Evolutionary conservation across 2,888 invertebrate genomes (phyloP).

Genomic region (Incurvaria masculella): DNA sequence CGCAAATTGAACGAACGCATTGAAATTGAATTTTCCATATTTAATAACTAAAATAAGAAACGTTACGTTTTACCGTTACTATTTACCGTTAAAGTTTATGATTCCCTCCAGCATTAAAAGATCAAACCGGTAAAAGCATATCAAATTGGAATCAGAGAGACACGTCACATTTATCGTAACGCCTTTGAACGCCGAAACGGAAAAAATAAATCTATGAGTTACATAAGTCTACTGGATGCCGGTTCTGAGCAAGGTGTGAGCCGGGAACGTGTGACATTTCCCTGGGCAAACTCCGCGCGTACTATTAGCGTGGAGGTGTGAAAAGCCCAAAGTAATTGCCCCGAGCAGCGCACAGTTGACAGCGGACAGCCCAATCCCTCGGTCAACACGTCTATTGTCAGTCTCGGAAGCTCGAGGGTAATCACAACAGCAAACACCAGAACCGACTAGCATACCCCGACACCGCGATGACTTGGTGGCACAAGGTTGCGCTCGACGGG

Average conservation of each 20-base stretch:
- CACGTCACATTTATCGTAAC: conserved; percentile 15
- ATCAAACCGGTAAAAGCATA: conserved; percentile 10
- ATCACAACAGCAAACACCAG: conserved; percentile 1
- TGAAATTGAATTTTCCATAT: too few species aligned
- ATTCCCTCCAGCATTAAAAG: not conserved
- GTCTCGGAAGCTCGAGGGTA: not conserved
- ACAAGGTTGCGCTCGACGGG: too few species aligned
- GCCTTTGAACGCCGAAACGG: conserved; percentile 23
- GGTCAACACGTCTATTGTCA: not conserved
- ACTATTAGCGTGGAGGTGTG: conserved; percentile 43
- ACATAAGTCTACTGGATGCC: conserved; percentile 11
- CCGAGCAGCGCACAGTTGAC: conserved; percentile 18
- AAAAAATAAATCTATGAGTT: conserved; percentile 4
- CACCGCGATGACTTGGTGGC: too few species aligned
- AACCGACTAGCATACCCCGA: not conserved
- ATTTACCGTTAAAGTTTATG: too few species aligned
- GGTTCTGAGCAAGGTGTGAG: conserved; percentile 15
- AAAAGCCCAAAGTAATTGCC: conserved; percentile 46
- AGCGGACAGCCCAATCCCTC: conserved; percentile 15
- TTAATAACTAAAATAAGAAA: too few species aligned
- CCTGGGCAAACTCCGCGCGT: conserved; percentile 26
- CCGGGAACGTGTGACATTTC: conserved; percentile 34
- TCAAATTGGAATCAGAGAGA: conserved; percentile 22
- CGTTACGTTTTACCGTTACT: too few species aligned
- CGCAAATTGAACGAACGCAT: too few species aligned